A percentile compares a stretch with the other conserved stretches of the same genome.
phyloP scores from a whole-genome alignment of 2,113 vertebrate species.

The Sakesphorus luctuosus region DNA sequence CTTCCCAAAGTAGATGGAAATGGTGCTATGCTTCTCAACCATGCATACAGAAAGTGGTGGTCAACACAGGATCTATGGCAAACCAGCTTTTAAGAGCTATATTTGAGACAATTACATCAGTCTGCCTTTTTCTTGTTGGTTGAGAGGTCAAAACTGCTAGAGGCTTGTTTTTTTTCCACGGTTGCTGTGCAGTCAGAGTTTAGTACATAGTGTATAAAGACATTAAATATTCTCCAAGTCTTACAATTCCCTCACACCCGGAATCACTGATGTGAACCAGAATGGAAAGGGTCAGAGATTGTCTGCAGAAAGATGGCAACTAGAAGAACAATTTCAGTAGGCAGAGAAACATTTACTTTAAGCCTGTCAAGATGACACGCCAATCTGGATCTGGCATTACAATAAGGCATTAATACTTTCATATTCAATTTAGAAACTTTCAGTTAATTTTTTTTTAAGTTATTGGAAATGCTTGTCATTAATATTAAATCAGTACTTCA shows the following conservation, averaged over 20 bases:
- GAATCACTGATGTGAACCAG: neutral
- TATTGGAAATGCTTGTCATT: neutral
- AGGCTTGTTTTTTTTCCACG: neutral
- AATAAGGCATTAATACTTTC: neutral
- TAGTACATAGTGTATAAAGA: neutral
- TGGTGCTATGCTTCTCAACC: neutral
- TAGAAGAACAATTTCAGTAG: neutral
- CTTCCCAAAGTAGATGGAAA: neutral
- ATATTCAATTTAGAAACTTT: neutral
- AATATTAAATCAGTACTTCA: constrained; percentile 75
- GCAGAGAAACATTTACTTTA: neutral
- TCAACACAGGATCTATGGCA: neutral
- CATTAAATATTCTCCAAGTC: neutral
- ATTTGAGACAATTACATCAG: neutral
- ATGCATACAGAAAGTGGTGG: neutral
- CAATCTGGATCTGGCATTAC: neutral
- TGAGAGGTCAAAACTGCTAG: neutral
- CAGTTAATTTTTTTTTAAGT: neutral
- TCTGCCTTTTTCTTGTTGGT: neutral
- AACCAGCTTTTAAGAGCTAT: neutral
- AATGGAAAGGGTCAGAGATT: neutral
- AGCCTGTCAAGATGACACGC: neutral
- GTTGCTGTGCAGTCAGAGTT: neutral
- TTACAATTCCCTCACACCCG: neutral
- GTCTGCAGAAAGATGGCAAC: neutral